Evolutionary conservation across 2,888 invertebrate genomes (phyloP), one percentile per base, ranked within the genome.

Genomic region (Tetropium fuscum): DNA sequence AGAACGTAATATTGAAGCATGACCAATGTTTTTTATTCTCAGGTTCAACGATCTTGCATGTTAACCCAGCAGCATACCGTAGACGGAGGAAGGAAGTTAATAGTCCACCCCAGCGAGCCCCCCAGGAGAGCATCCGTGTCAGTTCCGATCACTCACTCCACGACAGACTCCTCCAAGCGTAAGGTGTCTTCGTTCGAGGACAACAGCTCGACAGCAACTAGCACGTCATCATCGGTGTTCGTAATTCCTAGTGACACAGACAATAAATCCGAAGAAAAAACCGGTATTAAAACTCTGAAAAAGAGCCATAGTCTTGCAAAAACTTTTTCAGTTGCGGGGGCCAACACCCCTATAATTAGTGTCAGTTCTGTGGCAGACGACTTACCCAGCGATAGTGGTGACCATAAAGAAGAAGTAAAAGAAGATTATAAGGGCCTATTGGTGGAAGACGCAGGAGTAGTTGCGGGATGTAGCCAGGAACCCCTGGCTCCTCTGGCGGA

Each of bases 291-390:
- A 76, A 75, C 80, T 75, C 72, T 80, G 56, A 80, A 75, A 69
- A 78, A 80, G 74, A 74, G 78, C 66, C 79, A 76, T 54, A 78
- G 79, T 69, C 74, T 82, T 53, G 78, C 80, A 54, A 83, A 82
- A 69, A 80, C 82, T 58, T 76, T 79, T 70, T 80, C 83, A 51
- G 78, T 83, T 56, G 80, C 80, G 47, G 74, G 74, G 48, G 69
- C 77, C 15, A 73, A 71, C 58, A 82, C 88, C 77, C 81, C 90
- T 78, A 85, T 88, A 58, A 91, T 90, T 74, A 90, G 90, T 83
- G 90, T 90, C 61, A 90, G 89, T 83, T 88, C 90, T 20, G 90
- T 88, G 69, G 86, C 86, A 45, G 90, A 90, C 71, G 89, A 90
- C 58, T 66, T 81, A 41, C 75, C 75, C 55, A 48, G 53, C 18